phyloP scores from a whole-genome alignment of 2,888 invertebrate species.

The Leptopilina myrica region DNA sequence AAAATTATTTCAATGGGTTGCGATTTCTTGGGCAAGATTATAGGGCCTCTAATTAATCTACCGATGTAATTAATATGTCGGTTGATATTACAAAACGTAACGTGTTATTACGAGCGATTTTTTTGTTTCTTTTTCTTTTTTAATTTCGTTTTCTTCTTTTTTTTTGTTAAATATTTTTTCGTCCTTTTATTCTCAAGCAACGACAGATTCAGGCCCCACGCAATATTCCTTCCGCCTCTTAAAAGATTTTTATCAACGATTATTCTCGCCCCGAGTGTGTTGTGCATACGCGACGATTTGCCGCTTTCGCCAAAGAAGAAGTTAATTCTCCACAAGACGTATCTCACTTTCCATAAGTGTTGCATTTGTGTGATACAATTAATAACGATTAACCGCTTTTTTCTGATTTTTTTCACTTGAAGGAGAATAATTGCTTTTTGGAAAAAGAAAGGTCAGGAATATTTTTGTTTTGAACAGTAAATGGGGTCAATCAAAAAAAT shows the following conservation, averaged over 20 bases:
- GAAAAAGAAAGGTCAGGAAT: not conserved
- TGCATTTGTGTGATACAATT: constrained; percentile 56
- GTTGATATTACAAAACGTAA: constrained; percentile 60
- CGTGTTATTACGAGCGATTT: constrained; percentile 67
- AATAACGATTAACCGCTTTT: constrained; percentile 58
- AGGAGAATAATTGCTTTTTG: constrained; percentile 10
- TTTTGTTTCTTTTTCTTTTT: not conserved
- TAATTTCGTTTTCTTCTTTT: constrained; percentile 46
- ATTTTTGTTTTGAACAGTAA: too few relatives aligned
- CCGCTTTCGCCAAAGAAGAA: constrained; percentile 28
- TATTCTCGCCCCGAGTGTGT: constrained; percentile 60
- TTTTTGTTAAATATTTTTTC: not conserved
- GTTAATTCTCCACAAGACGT: constrained; percentile 45
- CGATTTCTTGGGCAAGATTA: constrained; percentile 61
- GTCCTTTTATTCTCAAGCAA: constrained; percentile 50
- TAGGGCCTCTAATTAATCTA: constrained; percentile 74
- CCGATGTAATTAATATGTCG: constrained; percentile 75
- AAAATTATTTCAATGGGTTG: constrained; percentile 37
- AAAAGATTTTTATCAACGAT: constrained; percentile 61
- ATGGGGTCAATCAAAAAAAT: too few relatives aligned
- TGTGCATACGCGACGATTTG: constrained; percentile 54
- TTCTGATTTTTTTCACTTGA: constrained; percentile 43
- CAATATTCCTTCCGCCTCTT: constrained; percentile 43
- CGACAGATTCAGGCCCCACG: constrained; percentile 63
- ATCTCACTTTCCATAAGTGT: constrained; percentile 37